Percentiles rank a stretch among this genome's conserved stretches.
phyloP scores from a whole-genome alignment of 2,113 vertebrate genomes.

The Acanthochromis polyacanthus region DNA sequence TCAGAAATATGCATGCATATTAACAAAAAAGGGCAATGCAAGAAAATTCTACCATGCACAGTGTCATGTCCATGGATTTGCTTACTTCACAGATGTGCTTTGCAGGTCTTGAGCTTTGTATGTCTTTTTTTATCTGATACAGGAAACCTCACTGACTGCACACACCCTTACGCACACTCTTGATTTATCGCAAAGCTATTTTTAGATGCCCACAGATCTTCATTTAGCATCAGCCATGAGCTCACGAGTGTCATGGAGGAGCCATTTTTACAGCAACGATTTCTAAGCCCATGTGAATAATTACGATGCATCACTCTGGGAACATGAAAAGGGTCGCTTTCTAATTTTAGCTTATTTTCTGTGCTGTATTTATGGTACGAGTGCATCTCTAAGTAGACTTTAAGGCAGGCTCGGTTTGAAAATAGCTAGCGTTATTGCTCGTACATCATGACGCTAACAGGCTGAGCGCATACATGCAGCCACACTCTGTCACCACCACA shows the following conservation, averaged over 20 bases:
- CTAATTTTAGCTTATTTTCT: conserved; percentile 55
- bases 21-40: not conserved
- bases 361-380: not conserved
- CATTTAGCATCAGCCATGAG: conserved; percentile 57
- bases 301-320: conserved; percentile 24
- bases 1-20: not conserved
- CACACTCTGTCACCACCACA: conserved; percentile 22
- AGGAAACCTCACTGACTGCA: conserved; percentile 11
- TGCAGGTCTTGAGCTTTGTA: conserved; percentile 45
- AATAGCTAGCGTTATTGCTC: conserved; percentile 1
- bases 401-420: conserved; percentile 1
- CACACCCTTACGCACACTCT: conserved; percentile 1
- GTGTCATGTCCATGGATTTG: not conserved
- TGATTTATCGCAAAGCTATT: conserved; percentile 70
- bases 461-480: conserved; percentile 20
- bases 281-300: conserved; percentile 36
- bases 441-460: conserved; percentile 25
- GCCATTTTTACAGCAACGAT: conserved; percentile 29
- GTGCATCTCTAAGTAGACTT: conserved; percentile 25
- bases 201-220: conserved; percentile 68
- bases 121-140: conserved; percentile 25
- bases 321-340: conserved; percentile 39
- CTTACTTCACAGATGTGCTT: not conserved
- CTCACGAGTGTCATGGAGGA: conserved; percentile 51
- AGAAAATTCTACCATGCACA: not conserved